Evolutionary conservation across 2,888 invertebrate species (phyloP).

Genomic region (Drosophila formosana): DNA sequence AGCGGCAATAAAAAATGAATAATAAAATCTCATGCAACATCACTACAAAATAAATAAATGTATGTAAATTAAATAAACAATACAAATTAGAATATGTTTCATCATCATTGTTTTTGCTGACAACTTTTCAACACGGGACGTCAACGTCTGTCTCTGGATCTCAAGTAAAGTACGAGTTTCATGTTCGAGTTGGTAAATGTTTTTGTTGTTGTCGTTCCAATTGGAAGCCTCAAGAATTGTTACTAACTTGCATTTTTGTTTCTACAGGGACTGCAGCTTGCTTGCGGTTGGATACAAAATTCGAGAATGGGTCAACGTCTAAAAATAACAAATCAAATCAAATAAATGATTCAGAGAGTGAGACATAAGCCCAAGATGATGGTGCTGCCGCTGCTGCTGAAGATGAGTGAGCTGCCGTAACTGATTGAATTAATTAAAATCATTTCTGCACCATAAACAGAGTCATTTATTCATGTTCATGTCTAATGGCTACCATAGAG

Average conservation of each 20-base stretch:
- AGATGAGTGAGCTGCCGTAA: conserved; percentile 68
- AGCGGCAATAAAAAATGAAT: conserved; percentile 84
- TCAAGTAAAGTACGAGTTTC: conserved; percentile 23
- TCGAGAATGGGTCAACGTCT: conserved; percentile 36
- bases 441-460: conserved; percentile 75
- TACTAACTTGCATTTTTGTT: conserved; percentile 44
- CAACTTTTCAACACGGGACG: conserved; percentile 12
- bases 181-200: conserved; percentile 48
- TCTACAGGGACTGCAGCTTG: conserved; percentile 31
- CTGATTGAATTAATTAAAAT: conserved; percentile 78
- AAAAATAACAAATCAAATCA: conserved; percentile 55
- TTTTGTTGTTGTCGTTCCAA: conserved; percentile 47
- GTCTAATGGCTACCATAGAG: conserved; percentile 50
- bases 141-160: conserved; percentile 34
- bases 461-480: conserved; percentile 67
- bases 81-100: conserved; percentile 40
- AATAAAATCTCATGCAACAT: conserved; percentile 85
- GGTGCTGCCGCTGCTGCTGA: conserved; percentile 49
- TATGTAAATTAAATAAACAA: conserved; percentile 54
- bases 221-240: conserved; percentile 22
- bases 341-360: conserved; percentile 58
- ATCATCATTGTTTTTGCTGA: conserved; percentile 18
- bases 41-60: conserved; percentile 77
- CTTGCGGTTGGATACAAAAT: conserved; percentile 53
- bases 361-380: conserved; percentile 21